Conservation (phyloP, 2,797 vertebrate genomes). For the Babyrousa celebensis region DNA sequence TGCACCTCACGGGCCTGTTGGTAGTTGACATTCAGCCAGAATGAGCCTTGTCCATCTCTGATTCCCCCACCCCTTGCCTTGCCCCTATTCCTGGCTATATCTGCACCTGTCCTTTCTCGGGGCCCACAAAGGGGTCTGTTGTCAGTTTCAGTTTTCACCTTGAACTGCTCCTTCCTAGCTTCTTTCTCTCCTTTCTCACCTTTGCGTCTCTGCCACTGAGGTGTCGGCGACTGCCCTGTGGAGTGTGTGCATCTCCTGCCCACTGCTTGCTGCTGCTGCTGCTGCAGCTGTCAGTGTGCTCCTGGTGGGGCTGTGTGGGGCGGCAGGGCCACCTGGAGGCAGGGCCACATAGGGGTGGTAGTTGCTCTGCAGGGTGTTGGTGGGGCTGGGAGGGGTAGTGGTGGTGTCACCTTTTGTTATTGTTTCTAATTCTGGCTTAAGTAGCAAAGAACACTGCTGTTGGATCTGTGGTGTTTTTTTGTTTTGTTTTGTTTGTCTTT, state of each 20-base stretch:
- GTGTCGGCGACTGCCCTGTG: no score
- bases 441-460: background rate
- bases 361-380: background rate
- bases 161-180: background rate
- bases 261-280: background rate
- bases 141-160: background rate
- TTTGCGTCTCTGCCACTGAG: no score
- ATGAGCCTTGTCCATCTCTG: background rate
- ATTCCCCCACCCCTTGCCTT: background rate
- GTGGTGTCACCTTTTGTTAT: background rate
- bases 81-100: background rate
- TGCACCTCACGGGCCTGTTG: no score
- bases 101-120: background rate
- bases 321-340: no score
- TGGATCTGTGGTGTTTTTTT: background rate
- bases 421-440: background rate
- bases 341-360: no score
- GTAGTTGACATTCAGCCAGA: background rate
- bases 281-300: background rate
- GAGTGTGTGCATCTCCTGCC: fast-evolving
- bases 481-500: no score
- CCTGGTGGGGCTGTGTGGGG: background rate
- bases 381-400: no score
- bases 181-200: background rate
- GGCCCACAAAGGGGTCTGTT: background rate